These are phyloP conservation scores for Morelia viridis DNA, from an alignment of 2,797 vertebrate genomes.

Conservation along the genomic window DNA sequence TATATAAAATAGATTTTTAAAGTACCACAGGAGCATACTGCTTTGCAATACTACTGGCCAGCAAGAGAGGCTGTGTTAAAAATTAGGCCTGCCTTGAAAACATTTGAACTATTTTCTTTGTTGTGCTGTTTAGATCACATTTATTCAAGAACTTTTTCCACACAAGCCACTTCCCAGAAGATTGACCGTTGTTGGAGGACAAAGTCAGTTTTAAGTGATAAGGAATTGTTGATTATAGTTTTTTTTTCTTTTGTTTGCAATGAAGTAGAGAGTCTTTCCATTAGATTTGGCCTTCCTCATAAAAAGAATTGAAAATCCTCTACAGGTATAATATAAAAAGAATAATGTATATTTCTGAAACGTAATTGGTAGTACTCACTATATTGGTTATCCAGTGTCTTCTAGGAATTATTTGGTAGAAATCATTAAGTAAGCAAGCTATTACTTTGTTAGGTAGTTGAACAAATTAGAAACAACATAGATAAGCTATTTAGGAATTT, in stretches of 20 bases:
- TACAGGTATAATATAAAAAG: constrained; percentile 66
- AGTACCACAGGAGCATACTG: constrained; percentile 28
- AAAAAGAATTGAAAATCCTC: constrained; percentile 61
- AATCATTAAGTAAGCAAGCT: constrained; percentile 60
- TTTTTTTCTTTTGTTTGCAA: neutral
- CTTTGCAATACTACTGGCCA: constrained; percentile 19
- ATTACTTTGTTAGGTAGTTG: constrained; percentile 62
- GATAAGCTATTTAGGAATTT: neutral
- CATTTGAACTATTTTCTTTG: constrained; percentile 45
- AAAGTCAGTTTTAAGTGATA: constrained; percentile 61
- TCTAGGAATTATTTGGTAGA: constrained; percentile 26
- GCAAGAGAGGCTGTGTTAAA: constrained; percentile 11
- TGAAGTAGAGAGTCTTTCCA: constrained; percentile 40
- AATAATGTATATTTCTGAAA: constrained; percentile 65
- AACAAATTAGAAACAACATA: constrained; percentile 51
- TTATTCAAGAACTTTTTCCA: neutral
- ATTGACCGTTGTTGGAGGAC: neutral
- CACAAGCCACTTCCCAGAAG: neutral
- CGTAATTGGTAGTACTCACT: constrained; percentile 68
- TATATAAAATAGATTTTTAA: neutral
- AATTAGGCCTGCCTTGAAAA: constrained; percentile 45
- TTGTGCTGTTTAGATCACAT: constrained; percentile 48
- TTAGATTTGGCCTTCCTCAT: constrained; percentile 45
- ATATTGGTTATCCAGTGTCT: constrained; percentile 39
- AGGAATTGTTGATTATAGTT: neutral